Percentiles rank a stretch among this genome's conserved stretches.
Conservation (phyloP, 2,888 invertebrate species). For the Hirtodrosophila duncani region DNA sequence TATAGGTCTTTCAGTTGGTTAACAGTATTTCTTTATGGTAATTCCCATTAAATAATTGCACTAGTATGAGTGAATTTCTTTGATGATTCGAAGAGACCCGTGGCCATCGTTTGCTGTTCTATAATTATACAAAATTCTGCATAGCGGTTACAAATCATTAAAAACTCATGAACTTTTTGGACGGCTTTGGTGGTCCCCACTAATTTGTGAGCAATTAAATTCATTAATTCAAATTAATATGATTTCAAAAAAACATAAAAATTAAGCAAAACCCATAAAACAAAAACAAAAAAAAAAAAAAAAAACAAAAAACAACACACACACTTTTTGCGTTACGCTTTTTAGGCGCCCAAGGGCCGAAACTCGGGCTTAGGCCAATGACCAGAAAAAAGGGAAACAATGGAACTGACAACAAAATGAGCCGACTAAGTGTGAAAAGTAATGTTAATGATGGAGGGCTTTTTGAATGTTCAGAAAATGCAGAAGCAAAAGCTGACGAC, state of each 20-base stretch:
- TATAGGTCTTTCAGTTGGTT: constrained; percentile 34
- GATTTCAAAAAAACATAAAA: constrained; percentile 57
- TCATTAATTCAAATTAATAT: constrained; percentile 72
- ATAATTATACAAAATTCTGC: constrained; percentile 46
- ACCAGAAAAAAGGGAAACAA: constrained; percentile 55
- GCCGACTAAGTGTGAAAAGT: constrained; percentile 58
- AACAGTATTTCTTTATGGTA: constrained; percentile 20
- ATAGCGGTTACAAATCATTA: constrained; percentile 55
- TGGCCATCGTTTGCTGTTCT: constrained; percentile 1
- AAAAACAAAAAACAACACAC: constrained; percentile 6
- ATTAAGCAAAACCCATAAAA: constrained; percentile 14
- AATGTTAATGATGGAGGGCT: constrained; percentile 59
- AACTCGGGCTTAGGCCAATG: constrained; percentile 47
- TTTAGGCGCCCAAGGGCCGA: constrained; percentile 30
- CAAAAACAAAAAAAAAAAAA: constrained; percentile 7
- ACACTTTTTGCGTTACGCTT: constrained; percentile 31
- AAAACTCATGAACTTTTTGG: constrained; percentile 38
- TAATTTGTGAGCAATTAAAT: constrained; percentile 67
- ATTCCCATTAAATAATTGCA: constrained; percentile 45
- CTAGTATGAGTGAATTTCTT: background rate
- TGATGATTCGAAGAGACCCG: background rate
- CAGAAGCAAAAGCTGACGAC: no score
- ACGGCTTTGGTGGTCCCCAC: constrained; percentile 51
- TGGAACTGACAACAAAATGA: constrained; percentile 24
- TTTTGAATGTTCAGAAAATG: constrained; percentile 31